Evolutionary conservation across 2,113 vertebrate genomes (phyloP).

Genomic region (Phaethornis superciliosus): DNA sequence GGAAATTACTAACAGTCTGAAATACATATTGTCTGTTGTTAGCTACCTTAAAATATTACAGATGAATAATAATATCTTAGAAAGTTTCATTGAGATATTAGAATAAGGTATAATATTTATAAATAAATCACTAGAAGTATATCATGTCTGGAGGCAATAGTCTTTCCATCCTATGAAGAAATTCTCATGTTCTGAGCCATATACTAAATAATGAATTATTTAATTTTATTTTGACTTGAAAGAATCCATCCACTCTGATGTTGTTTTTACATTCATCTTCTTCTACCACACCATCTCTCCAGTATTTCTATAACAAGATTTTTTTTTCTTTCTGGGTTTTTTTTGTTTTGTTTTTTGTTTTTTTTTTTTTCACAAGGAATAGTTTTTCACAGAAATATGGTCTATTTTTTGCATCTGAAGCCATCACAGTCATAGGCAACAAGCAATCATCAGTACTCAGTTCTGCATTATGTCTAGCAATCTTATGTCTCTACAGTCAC

Average conservation of each 20-base stretch:
- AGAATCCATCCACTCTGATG: not conserved
- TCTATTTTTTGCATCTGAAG: not conserved
- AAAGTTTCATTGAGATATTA: not conserved
- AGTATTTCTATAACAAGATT: not conserved
- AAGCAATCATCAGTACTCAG: not conserved
- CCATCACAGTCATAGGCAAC: not conserved
- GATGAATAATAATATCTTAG: not conserved
- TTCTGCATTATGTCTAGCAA: not conserved
- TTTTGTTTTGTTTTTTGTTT: too few species aligned
- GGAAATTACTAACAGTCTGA: not conserved
- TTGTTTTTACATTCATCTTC: not conserved
- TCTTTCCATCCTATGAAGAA: not conserved
- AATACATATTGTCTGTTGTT: not conserved
- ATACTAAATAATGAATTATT: conserved; percentile 18
- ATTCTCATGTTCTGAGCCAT: not conserved
- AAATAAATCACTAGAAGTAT: not conserved
- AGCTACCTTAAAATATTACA: not conserved
- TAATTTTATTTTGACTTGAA: not conserved
- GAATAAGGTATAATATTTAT: not conserved
- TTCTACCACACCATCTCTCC: not conserved
- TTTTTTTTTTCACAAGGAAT: not conserved
- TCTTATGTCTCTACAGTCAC: not conserved
- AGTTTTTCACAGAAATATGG: not conserved
- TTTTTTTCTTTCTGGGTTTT: not conserved
- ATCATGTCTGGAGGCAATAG: not conserved